Evolutionary conservation across 1,140 invertebrate species (phyloP), one percentile per base, ranked within the genome.

Genomic region (Gonioctena quinquepunctata): DNA sequence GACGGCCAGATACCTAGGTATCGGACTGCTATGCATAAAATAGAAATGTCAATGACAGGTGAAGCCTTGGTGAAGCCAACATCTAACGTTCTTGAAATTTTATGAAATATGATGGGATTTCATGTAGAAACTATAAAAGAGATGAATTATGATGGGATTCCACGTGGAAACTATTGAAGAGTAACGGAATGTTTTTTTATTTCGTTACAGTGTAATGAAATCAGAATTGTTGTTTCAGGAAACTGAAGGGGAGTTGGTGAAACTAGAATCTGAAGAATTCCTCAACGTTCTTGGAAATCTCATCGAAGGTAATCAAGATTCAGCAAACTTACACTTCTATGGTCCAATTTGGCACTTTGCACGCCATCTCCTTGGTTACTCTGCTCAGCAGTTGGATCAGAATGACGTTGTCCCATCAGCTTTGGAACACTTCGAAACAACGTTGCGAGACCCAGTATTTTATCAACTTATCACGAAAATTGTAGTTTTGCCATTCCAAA

Each of bases 401-500:
- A 60, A 83, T 60, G 69, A 83, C 22, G 75, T 83, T 59, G 79
- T 70, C 18, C 80, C 81, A 33, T 77, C 78, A 1, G 79, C 83
- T 8, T 74, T 87, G 57, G 82, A 87, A 68, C 83, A 86, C 71
- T 84, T 80, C 56, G 84, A 85, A 68, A 91, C 90, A 22, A 87
- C 87, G 70, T 77, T 90, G 62, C 87, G 90, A 59, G 90, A 92
- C 80, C 90, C 90, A 13, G 83, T 88, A 60, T 91, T 89, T 86
- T 91, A 89, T 84, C 86, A 84, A 65, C 83, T 91, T 74, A 84
- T 85, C 79, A 87, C 89, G 76, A 85, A 86, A 70, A 81, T 90
- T 68, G 76, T 84, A n/a, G 8, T 42, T 26, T 78, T 86, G 68
- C 83, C 84, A 63, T 87, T 85, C 73, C 66, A 82, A 2, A 79